A percentile compares a stretch with the other conserved stretches of the same genome.
Conservation (phyloP, 1,140 invertebrate species). For the Lasaia peninsularis region DNA sequence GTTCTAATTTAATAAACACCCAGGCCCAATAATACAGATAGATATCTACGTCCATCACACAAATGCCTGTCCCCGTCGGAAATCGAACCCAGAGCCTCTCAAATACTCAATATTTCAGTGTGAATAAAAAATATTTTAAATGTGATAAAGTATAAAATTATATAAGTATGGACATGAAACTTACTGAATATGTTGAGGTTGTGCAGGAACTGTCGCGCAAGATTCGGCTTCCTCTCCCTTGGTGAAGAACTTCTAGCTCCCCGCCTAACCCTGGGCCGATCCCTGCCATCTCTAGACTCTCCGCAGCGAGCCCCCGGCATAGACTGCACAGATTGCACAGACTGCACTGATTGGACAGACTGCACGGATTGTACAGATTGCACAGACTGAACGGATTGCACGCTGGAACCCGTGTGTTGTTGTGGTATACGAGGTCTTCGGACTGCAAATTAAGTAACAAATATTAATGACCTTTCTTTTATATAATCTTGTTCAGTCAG, state of each 20-base stretch:
- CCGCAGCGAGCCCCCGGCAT: slow-evolving; percentile 14
- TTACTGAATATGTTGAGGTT: slow-evolving; percentile 89
- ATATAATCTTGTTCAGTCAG: not conserved
- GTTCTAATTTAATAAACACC: too few relatives aligned
- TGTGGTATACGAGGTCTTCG: slow-evolving; percentile 60
- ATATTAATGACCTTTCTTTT: not conserved
- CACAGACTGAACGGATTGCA: slow-evolving; percentile 53
- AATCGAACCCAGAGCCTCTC: too few relatives aligned
- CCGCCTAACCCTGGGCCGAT: slow-evolving; percentile 15
- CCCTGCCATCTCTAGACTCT: slow-evolving; percentile 23
- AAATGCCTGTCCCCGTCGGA: too few relatives aligned
- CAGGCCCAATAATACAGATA: too few relatives aligned
- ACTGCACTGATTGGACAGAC: slow-evolving; percentile 33
- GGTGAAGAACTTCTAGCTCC: slow-evolving; percentile 47
- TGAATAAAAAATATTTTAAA: too few relatives aligned
- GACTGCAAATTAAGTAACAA: slow-evolving; percentile 26
- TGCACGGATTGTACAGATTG: slow-evolving; percentile 36
- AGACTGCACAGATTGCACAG: slow-evolving; percentile 27
- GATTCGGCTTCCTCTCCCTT: slow-evolving; percentile 76
- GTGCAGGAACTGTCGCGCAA: slow-evolving; percentile 86
- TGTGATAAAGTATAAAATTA: too few relatives aligned
- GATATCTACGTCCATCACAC: too few relatives aligned
- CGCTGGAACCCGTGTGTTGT: slow-evolving; percentile 70
- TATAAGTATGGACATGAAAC: too few relatives aligned
- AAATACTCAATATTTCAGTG: slow-evolving; percentile 12